Percentiles rank a stretch among this genome's conserved stretches.
Conservation (phyloP, 2,888 invertebrate genomes). For the Drosophila kanekoi region DNA sequence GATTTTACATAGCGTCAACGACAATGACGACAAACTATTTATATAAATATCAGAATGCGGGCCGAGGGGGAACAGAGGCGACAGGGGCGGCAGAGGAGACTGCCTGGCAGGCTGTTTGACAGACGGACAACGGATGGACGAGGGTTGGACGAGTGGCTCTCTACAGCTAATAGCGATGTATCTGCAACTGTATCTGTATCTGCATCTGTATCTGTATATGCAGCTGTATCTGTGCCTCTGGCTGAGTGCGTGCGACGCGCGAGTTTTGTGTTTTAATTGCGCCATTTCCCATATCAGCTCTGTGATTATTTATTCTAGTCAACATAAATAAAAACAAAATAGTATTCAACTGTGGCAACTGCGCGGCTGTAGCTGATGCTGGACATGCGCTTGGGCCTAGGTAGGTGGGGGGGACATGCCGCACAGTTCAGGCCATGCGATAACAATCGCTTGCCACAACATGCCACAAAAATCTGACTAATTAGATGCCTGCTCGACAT, state of each 20-base stretch:
- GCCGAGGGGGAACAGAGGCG: background rate
- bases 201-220: conserved; percentile 6
- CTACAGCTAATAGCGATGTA: conserved; percentile 12
- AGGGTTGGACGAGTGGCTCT: conserved; percentile 22
- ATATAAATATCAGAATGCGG: conserved; percentile 33
- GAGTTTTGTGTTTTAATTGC: conserved; percentile 70
- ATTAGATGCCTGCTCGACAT: conserved; percentile 62
- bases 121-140: conserved; percentile 30
- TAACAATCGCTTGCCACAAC: conserved; percentile 23
- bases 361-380: conserved; percentile 18
- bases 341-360: conserved; percentile 24
- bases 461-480: conserved; percentile 57
- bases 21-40: conserved; percentile 68
- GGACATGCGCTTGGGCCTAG: conserved; percentile 22
- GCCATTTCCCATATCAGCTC: conserved; percentile 77
- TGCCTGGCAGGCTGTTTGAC: conserved; percentile 16
- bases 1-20: conserved; percentile 54
- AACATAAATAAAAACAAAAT: conserved; percentile 64
- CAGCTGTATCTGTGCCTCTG: conserved; percentile 17
- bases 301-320: conserved; percentile 75
- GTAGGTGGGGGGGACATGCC: conserved; percentile 9
- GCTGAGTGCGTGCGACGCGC: conserved; percentile 38
- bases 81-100: background rate
- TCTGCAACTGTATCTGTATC: conserved; percentile 1
- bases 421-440: conserved; percentile 22